These are phyloP conservation scores for Ptilodon capucinus DNA, from an alignment of 2,888 invertebrate genomes.

Conservation along the genomic window DNA sequence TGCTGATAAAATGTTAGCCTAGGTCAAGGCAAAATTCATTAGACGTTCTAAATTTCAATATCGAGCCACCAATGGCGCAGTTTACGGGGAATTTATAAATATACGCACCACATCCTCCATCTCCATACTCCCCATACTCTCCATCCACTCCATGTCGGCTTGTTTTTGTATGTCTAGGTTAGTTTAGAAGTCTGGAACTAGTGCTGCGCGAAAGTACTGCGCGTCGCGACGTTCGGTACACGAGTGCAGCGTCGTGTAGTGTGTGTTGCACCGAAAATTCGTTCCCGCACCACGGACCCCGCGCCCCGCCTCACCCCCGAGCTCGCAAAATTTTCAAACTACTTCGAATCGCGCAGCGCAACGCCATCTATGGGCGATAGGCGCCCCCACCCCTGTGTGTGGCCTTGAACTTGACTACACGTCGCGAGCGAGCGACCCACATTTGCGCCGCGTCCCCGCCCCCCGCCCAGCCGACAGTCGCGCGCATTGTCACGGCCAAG, in stretches of 20 bases:
- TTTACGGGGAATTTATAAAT: slow-evolving; percentile 17
- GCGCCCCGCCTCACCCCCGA: slow-evolving; percentile 63
- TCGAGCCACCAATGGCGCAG: background rate
- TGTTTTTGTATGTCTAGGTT: slow-evolving; percentile 59
- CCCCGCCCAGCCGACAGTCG: slow-evolving; percentile 50
- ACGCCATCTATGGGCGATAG: slow-evolving; percentile 76
- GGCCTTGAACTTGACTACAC: slow-evolving; percentile 80
- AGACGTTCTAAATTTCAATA: background rate
- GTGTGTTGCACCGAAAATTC: slow-evolving; percentile 80
- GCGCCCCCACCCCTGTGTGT: slow-evolving; percentile 60
- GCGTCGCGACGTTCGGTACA: slow-evolving; percentile 78
- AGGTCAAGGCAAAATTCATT: slow-evolving; percentile 69
- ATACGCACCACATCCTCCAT: slow-evolving; percentile 77
- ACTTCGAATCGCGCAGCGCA: slow-evolving; percentile 70
- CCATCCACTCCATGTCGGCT: slow-evolving; percentile 79
- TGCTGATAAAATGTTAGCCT: slow-evolving; percentile 74
- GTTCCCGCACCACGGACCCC: slow-evolving; percentile 65
- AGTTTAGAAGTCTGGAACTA: slow-evolving; percentile 59
- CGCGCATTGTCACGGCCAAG: slow-evolving; percentile 66
- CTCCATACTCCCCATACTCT: slow-evolving; percentile 80
- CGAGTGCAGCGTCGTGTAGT: slow-evolving; percentile 78
- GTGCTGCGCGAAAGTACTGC: slow-evolving; percentile 69
- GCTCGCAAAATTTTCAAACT: slow-evolving; percentile 73
- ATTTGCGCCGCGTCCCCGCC: slow-evolving; percentile 58
- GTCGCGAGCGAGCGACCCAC: slow-evolving; percentile 77